Evolutionary conservation across 2,888 invertebrate genomes (phyloP).

Genomic region (Epistrophe grossulariae): DNA sequence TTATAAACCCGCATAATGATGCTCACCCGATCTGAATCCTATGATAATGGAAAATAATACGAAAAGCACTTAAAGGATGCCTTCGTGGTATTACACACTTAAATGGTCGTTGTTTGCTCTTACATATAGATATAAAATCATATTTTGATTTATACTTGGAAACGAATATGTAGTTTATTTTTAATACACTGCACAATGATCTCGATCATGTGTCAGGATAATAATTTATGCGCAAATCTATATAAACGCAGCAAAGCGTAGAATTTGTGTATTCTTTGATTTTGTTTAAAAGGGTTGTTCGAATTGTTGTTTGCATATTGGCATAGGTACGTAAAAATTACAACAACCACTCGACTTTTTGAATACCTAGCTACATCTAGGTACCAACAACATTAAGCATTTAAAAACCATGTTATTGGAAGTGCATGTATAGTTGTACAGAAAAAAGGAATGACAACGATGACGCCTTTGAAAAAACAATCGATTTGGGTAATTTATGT

Average conservation of each 20-base stretch:
- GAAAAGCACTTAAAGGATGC: slow-evolving; percentile 55
- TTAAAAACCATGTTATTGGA: slow-evolving; percentile 69
- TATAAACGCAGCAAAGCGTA: slow-evolving; percentile 68
- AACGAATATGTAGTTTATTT: neutral
- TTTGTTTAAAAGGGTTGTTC: slow-evolving; percentile 57
- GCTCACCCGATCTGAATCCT: neutral
- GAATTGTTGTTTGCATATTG: slow-evolving; percentile 67
- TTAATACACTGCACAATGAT: slow-evolving; percentile 43
- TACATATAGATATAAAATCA: neutral
- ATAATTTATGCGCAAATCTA: slow-evolving; percentile 73
- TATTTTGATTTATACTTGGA: slow-evolving; percentile 3
- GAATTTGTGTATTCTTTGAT: slow-evolving; percentile 21
- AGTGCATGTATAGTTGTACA: slow-evolving; percentile 9
- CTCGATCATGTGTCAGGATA: slow-evolving; percentile 61
- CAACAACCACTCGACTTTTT: slow-evolving; percentile 60
- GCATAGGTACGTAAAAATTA: slow-evolving; percentile 12
- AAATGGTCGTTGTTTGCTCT: slow-evolving; percentile 52
- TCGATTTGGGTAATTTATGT: slow-evolving; percentile 75
- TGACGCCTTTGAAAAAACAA: slow-evolving; percentile 73
- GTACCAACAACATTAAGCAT: neutral
- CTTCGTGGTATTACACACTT: slow-evolving; percentile 52
- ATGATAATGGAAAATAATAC: slow-evolving; percentile 36
- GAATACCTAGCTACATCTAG: neutral
- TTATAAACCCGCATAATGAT: neutral
- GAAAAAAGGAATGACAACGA: neutral